Evolutionary conservation across 2,797 vertebrate species (phyloP).

Genomic region (Buceros bicornis): DNA sequence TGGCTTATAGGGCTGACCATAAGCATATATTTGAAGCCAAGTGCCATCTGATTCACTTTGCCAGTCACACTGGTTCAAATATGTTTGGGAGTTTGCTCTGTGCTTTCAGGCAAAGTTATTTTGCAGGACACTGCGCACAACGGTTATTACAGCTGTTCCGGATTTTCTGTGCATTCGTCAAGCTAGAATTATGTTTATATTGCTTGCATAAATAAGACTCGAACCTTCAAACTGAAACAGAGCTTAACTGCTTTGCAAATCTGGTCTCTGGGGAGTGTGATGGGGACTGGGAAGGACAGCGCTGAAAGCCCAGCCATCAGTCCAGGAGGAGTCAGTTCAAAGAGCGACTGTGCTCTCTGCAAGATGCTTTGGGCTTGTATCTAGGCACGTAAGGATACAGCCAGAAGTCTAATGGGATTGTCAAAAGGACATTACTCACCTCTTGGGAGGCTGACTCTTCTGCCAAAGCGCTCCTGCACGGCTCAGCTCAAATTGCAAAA

Average conservation of each 20-base stretch:
- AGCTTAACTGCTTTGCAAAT: not conserved
- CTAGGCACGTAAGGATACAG: not conserved
- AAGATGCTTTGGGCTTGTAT: not conserved
- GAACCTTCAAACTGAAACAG: not conserved
- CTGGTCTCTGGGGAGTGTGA: not conserved
- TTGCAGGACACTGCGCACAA: not conserved
- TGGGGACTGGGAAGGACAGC: not conserved
- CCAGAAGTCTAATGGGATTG: conserved; percentile 26
- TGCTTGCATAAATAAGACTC: not conserved
- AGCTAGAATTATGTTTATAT: not conserved
- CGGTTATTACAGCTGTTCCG: not conserved
- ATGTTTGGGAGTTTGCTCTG: fast-evolving
- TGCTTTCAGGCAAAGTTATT: not conserved
- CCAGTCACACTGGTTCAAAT: not conserved
- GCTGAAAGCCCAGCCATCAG: not conserved
- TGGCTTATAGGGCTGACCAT: not conserved
- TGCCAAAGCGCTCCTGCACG: conserved; percentile 5
- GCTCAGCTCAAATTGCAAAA: conserved; percentile 47
- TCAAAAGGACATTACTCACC: conserved; percentile 49
- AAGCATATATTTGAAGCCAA: not conserved
- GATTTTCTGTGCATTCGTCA: not conserved
- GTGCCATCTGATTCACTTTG: not conserved
- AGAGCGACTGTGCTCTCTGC: not conserved
- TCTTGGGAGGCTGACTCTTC: not conserved
- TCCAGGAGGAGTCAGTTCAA: not conserved